Evolutionary conservation across 2,797 vertebrate genomes (phyloP), one percentile per base, ranked within the genome.

Genomic region (Darevskia mixta): DNA sequence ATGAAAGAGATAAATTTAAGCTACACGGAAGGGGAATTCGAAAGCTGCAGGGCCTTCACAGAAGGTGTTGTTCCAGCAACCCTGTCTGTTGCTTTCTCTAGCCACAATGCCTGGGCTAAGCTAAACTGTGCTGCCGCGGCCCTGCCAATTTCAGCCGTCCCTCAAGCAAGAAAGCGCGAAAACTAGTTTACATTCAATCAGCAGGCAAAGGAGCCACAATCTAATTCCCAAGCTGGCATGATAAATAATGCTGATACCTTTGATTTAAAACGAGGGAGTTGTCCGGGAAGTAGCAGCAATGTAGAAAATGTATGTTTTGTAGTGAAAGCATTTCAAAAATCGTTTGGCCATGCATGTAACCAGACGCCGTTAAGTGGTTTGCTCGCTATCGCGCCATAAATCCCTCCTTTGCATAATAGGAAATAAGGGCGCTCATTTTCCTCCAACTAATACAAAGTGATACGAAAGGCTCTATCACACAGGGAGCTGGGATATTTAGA

Each of bases 1-100:
- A 41, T 84, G 49, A 79, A 84, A 71, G 76, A 79, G 82, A 84
- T 73, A 79, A 88, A 84, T 41, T 11, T 79, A 88, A 86, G 38
- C 77, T 79, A 73, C 49, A 73, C 27, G 76, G 35, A 86, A 88
- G 67, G 27, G 76, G 29, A 71, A 79, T 64, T 72, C 20, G 5
- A 79, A 79, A 79, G 67, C 76, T 27, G 15, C 32, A 79, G n/a
- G 66, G 32, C 77, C 32, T 79, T 79, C 43, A 27, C 32, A 69
- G 85, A 79, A 4, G 27, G 10, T n/a, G 17, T 73, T 35, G 35
- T 61, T 81, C 29, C 64, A 29, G 43, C 20, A 86, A 49, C 4
- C 9, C 27, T 61, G 72, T 20, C 67, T 58, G 32, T 4, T 41
- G 67, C 49, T n/a, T 81, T n/a, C 49, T 73, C 35, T n/a, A 20